Base-by-base conservation (phyloP, 2,888 invertebrate genomes). In the Tetranychus piercei region DNA sequence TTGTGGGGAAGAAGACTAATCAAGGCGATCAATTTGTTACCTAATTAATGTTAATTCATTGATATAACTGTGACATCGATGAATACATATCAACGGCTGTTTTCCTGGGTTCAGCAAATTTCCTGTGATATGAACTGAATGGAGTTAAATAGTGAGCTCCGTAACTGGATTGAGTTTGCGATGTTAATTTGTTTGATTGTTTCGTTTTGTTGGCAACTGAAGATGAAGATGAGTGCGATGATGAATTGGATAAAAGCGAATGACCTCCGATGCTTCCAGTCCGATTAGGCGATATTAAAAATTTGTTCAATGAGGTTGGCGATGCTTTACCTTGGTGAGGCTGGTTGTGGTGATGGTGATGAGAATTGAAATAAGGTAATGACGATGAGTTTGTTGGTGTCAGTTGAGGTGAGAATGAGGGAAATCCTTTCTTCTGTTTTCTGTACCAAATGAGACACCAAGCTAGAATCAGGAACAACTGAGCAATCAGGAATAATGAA, bases 391-490 rank as follows among this genome's bases (percentile, higher is more conserved):
- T 15, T 55, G 55, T 55, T 55, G 55, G 15, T 34, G 34, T 34
- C 5, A 34, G 34, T 34, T 34, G 34, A 34, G 34, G 34, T 34
- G 34, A 34, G 5, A 34, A 34, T 55, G 55, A 55, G 9, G 55
- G 15, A 15, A 55, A 55, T 15, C 55, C 22, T 69, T 23, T 22
- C 20, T 69, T 69, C 11, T 20, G 69, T 69, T 69, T 69, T 8
- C 22, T 20, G 8, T 7, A 69, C 73, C 73, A 73, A 23, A 20
- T 18, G 20, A 65, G 22, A 20, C 44, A n/a, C 73, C 73, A 73
- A 22, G 65, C 34, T 6, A 73, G n/a, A 15, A 73, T 73, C 23
- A 73, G 65, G 22, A 73, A 20, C 20, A 73, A 65, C 22, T 73
- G 73, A 9, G 23, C 34, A 1, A 73, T 11, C 23, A 73, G 65